Evolutionary conservation across 2,888 invertebrate species (phyloP).

Genomic region (Octonoba sinensis): DNA sequence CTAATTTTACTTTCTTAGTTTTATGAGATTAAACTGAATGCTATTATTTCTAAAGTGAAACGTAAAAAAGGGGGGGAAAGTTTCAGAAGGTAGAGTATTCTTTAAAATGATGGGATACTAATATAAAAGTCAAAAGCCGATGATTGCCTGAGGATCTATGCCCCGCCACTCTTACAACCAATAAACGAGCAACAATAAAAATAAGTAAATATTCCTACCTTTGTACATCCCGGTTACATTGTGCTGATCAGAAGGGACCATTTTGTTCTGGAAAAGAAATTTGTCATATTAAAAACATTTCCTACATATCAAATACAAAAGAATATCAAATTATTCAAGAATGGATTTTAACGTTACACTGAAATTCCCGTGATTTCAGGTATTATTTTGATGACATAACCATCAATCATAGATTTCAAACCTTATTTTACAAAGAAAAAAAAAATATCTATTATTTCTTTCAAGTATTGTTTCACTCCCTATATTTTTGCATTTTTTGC

Average conservation of each 20-base stretch:
- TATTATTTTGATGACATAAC: too few species aligned
- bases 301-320: background rate
- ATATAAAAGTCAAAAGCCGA: slow-evolving; percentile 10
- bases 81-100: background rate
- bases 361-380: too few species aligned
- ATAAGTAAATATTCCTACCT: slow-evolving; percentile 68
- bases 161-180: slow-evolving; percentile 62
- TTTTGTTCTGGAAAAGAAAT: slow-evolving; percentile 76
- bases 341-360: too few species aligned
- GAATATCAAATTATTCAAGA: background rate
- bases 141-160: slow-evolving; percentile 44
- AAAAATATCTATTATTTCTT: too few species aligned
- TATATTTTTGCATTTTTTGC: too few species aligned
- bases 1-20: too few species aligned
- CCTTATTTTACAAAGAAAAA: too few species aligned
- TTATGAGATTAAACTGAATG: too few species aligned
- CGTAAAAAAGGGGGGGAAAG: background rate
- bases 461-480: too few species aligned
- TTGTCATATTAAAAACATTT: slow-evolving; percentile 31
- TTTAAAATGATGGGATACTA: too few species aligned
- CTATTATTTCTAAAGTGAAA: too few species aligned
- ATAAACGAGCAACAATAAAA: slow-evolving; percentile 34
- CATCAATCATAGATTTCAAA: too few species aligned
- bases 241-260: slow-evolving; percentile 76
- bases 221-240: slow-evolving; percentile 72